These are phyloP conservation scores for Parus major DNA, from an alignment of 2,113 vertebrate species.

Conservation along the genomic window DNA sequence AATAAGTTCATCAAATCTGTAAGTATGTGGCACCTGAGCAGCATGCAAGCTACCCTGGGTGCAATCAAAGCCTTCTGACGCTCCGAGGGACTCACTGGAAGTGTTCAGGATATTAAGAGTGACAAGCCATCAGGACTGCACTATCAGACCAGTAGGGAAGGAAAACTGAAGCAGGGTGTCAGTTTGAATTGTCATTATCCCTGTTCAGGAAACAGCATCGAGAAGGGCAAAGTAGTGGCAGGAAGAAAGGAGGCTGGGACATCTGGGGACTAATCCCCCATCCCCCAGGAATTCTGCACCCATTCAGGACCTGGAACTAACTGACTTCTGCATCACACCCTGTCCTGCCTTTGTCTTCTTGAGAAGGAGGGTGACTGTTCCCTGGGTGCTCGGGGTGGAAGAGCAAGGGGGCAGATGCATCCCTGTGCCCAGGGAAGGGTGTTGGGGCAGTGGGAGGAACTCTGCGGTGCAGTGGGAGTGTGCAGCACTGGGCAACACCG, in stretches of 20 bases:
- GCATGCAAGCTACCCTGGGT: not conserved
- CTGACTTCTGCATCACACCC: not conserved
- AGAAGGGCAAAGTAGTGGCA: not conserved
- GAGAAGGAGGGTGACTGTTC: not conserved
- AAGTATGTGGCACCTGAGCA: not conserved
- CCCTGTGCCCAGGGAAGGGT: not conserved
- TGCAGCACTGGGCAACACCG: not conserved
- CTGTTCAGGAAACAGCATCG: not conserved
- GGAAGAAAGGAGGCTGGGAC: slow-evolving; percentile 27
- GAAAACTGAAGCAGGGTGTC: slow-evolving; percentile 28
- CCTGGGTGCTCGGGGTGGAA: accelerated
- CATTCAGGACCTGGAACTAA: not conserved
- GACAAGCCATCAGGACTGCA: slow-evolving; percentile 20
- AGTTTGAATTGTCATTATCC: slow-evolving; percentile 3
- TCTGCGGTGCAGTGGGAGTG: not conserved
- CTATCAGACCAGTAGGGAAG: not conserved
- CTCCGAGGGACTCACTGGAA: not conserved
- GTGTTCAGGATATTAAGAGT: slow-evolving; percentile 9
- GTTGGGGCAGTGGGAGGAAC: accelerated
- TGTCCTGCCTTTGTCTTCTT: not conserved
- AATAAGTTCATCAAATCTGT: not conserved
- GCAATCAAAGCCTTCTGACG: not conserved
- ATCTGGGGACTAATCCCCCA: slow-evolving; percentile 32
- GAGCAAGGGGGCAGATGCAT: not conserved
- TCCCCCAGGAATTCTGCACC: slow-evolving; percentile 13